A percentile compares a stretch with the other conserved stretches of the same genome.
Conservation (phyloP, 2,797 vertebrate genomes). For the Acomys russatus region DNA sequence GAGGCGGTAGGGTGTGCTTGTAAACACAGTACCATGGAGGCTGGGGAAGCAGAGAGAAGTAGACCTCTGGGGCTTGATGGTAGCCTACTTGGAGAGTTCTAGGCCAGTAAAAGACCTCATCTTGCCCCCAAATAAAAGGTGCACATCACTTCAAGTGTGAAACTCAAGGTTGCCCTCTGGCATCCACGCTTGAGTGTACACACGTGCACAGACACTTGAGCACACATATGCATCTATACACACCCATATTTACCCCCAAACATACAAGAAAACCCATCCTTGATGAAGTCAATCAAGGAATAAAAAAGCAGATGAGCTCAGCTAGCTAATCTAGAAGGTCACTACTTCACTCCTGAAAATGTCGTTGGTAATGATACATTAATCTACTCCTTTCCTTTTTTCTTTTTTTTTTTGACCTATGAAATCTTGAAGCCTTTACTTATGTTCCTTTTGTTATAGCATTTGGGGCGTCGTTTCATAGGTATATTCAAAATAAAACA, state of each 20-base stretch:
- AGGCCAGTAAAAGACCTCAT: background rate
- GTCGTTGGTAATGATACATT: background rate
- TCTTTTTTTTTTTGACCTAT: background rate
- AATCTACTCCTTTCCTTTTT: background rate
- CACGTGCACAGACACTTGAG: background rate
- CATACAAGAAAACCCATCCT: background rate
- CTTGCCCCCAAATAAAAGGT: background rate
- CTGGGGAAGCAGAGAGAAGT: background rate
- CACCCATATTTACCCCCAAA: background rate
- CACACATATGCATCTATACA: background rate
- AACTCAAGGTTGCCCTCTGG: background rate
- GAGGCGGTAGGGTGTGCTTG: background rate
- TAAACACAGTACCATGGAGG: background rate
- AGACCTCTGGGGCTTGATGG: background rate
- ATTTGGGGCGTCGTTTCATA: conserved; percentile 37
- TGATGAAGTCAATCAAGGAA: conserved; percentile 34
- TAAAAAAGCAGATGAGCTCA: conserved; percentile 40
- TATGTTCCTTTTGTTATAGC: conserved; percentile 13
- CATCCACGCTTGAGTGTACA: background rate
- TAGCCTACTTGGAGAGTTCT: background rate
- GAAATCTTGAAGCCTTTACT: conserved; percentile 44
- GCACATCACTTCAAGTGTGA: background rate
- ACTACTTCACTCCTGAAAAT: background rate
- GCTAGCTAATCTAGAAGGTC: background rate
- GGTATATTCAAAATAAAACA: background rate